Percentiles rank a stretch among this genome's conserved stretches.
Conservation (phyloP, 2,888 invertebrate species). For the Synanthedon formicaeformis region DNA sequence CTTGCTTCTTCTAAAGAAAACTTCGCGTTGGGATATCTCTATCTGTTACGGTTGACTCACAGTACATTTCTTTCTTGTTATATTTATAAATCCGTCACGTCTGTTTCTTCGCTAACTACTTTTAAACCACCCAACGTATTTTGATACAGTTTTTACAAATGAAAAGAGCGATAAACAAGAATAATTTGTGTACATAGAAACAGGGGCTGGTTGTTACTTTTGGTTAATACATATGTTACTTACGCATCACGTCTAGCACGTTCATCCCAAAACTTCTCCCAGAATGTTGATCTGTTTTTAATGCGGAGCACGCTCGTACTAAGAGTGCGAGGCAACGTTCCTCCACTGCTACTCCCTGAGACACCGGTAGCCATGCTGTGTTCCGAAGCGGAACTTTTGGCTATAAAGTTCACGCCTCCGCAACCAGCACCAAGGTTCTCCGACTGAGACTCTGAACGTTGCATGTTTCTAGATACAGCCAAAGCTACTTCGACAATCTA, state of each 20-base stretch:
- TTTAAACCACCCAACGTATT: no score
- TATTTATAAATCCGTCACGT: no score
- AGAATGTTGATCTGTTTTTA: constrained; percentile 82
- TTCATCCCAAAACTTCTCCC: constrained; percentile 86
- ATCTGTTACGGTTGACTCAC: no score
- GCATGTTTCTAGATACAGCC: constrained; percentile 26
- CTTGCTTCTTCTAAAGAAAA: no score
- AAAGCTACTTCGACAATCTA: background rate
- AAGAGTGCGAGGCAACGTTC: constrained; percentile 76
- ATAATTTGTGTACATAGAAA: no score
- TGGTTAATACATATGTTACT: constrained; percentile 40
- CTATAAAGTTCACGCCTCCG: constrained; percentile 39
- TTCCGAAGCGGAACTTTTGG: constrained; percentile 61
- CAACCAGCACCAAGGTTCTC: constrained; percentile 59
- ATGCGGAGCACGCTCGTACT: constrained; percentile 85
- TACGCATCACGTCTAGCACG: constrained; percentile 76
- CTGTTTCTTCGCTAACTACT: no score
- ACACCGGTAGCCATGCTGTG: constrained; percentile 67
- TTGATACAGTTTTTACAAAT: no score
- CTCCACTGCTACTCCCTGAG: constrained; percentile 56
- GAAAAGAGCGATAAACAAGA: no score
- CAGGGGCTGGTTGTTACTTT: no score
- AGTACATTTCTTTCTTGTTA: no score
- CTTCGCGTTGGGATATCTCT: no score
- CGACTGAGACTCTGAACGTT: constrained; percentile 71